Percentiles rank a stretch among this genome's conserved stretches.
These are phyloP conservation scores for Calliphora vomitoria DNA, from an alignment of 2,888 invertebrate genomes.

Conservation along the genomic window DNA sequence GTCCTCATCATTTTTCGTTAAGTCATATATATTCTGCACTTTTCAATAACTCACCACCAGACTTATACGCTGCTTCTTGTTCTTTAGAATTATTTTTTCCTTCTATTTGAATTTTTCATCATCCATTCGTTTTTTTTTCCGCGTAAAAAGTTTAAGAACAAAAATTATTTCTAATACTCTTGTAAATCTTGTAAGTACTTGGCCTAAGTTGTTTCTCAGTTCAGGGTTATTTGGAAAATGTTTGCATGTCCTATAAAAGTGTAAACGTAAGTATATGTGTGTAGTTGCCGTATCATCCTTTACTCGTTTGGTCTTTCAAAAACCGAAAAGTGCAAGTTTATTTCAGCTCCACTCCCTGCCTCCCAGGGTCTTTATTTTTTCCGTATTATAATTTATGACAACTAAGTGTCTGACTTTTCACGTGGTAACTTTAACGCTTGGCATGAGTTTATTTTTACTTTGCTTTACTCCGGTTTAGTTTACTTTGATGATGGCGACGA, in stretches of 20 bases:
- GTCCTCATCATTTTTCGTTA: conserved; percentile 27
- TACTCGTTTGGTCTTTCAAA: conserved; percentile 52
- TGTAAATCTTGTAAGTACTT: conserved; percentile 74
- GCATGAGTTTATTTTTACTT: conserved; percentile 53
- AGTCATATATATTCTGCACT: conserved; percentile 49
- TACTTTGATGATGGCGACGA: conserved; percentile 53
- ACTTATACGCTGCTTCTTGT: conserved; percentile 22
- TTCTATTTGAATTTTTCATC: conserved; percentile 31
- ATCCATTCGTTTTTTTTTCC: conserved; percentile 47
- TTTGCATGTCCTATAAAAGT: conserved; percentile 37
- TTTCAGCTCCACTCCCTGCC: conserved; percentile 27
- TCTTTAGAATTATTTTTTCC: conserved; percentile 8
- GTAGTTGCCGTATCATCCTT: conserved; percentile 43
- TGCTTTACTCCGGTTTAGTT: not conserved
- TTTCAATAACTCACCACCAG: conserved; percentile 69
- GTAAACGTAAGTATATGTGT: not conserved
- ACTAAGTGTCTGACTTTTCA: conserved; percentile 73
- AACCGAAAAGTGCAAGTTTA: conserved; percentile 54
- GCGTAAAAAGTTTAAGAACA: conserved; percentile 66
- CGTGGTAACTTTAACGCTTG: conserved; percentile 69
- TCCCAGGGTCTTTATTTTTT: conserved; percentile 17
- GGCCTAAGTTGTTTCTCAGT: conserved; percentile 66
- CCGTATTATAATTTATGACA: conserved; percentile 73
- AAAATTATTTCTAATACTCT: conserved; percentile 73
- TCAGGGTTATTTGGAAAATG: conserved; percentile 64